Evolutionary conservation across 1,140 invertebrate species (phyloP), one percentile per base, ranked within the genome.

Genomic region (Cataglyphis hispanica): DNA sequence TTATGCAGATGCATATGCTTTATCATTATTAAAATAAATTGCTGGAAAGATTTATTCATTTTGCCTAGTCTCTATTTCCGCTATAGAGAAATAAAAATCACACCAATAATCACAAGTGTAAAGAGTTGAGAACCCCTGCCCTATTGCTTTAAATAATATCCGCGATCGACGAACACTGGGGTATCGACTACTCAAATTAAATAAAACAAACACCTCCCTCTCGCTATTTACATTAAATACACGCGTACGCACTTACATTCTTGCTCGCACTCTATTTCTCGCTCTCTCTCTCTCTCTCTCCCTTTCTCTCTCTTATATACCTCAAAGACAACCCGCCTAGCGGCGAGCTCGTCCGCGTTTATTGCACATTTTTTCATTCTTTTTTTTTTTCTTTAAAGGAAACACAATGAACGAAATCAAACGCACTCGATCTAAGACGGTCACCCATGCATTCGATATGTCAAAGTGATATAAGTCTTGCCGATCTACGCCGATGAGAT

Each of bases 141-240:
- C 92, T 94, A 94, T 94, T 95, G 93, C 92, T 94, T 94, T 92
- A 92, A 93, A 93, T 93, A 90, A 92, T 90, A 91, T 90, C 67
- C 92, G 93, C 92, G 89, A 92, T 92, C 78, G 83, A 91, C 92
- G 93, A 93, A 94, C 93, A 94, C 90, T 92, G 90, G 90, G 91
- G 76, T 93, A 92, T 92, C 84, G 88, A 87, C 92, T 91, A 94
- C 89, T 87, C 91, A 86, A 93, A 93, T 94, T 94, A 94, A 94
- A 94, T 95, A 93, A 95, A 93, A 90, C 64, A 43, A 8, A 81
- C 46, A 50, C 60, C 78, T 88, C 67, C 90, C 89, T 92, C 89
- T 85, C 84, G 80, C 92, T 95, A 95, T 95, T 94, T 95, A 95
- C 94, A 95, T 94, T 93, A 93, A 94, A 95, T 92, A 93, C 93